Evolutionary conservation across 2,797 vertebrate genomes (phyloP), one percentile per base, ranked within the genome.

Genomic region (Delichon dasypus): DNA sequence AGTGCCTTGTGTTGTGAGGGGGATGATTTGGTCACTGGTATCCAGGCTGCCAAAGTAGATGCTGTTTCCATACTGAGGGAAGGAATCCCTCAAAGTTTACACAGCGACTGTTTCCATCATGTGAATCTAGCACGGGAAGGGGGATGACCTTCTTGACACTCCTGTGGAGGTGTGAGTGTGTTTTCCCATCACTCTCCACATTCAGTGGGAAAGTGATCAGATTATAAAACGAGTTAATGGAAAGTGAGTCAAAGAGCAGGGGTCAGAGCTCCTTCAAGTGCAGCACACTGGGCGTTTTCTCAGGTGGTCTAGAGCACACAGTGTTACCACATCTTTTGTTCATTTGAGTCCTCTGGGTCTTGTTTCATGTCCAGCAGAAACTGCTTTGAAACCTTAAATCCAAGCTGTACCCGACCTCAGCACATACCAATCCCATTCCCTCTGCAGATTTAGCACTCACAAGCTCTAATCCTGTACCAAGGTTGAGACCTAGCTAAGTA

Each of bases 261-360:
- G 38, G 53, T 40, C 11, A 19, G 14, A 40, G 20, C 16, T 57
- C 50, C 23, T 57, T 67, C 4, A 6, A 73, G 48, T 34, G 44
- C 5, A 25, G 13, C 3, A 38, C 5, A 2, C 7, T 18, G 42
- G 5, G 5, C 26, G 21, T 74, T 23, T 2, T 1, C 26, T 26
- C 3, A 4, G 11, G 7, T 3, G 5, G 3, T 71, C 19, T 3
- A 1, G 32, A 26, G 10, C 10, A 17, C 10, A 40, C 2, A 3
- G 32, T 11, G 7, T 9, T 29, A 38, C 27, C 8, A 38, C 10
- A 4, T 1, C 10, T 81, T 88, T 36, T 53, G 19, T 25, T 44
- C 21, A 5, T 44, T 61, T 50, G 65, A 50, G 3, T 68, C 34
- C 54, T 81, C 62, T 47, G 55, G 16, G 3, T 77, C 30, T 54